Conservation (phyloP, 2,888 invertebrate genomes). For the Lepidocyrtoides sp. region DNA sequence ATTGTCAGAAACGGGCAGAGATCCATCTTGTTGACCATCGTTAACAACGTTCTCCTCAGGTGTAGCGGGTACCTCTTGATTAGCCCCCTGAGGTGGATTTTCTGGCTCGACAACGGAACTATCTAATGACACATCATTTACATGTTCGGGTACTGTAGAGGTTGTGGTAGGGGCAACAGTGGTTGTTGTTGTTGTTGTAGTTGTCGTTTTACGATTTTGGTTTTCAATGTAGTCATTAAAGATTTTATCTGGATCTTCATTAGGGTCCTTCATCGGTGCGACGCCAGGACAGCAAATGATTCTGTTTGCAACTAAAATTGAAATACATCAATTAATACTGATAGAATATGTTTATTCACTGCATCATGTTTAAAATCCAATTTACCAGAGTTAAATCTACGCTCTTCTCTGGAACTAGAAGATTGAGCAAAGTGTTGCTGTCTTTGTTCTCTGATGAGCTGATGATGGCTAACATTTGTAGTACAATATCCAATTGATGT, state of each 20-base stretch:
- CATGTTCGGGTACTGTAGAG: constrained; percentile 24
- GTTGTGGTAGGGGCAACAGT: not conserved
- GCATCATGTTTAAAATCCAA: not conserved
- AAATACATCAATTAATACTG: not conserved
- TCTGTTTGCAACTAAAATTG: constrained; percentile 73
- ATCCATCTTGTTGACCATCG: constrained; percentile 47
- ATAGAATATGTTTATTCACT: too few relatives aligned
- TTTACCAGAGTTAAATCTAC: constrained; percentile 62
- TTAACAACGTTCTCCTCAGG: constrained; percentile 38
- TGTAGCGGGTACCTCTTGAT: constrained; percentile 9
- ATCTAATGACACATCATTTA: constrained; percentile 7
- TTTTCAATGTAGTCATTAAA: constrained; percentile 74
- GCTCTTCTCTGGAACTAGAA: constrained; percentile 47
- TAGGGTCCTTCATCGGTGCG: constrained; percentile 54
- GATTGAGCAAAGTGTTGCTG: constrained; percentile 17
- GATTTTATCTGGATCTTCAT: constrained; percentile 71
- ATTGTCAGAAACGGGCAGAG: constrained; percentile 10
- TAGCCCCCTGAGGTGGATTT: not conserved
- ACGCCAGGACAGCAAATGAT: constrained; percentile 82
- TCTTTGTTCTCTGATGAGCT: constrained; percentile 63
- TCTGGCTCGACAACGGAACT: not conserved
- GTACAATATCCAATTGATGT: constrained; percentile 80
- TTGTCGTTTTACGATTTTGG: constrained; percentile 52
- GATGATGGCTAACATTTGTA: constrained; percentile 65
- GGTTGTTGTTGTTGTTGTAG: constrained; percentile 60